Percentiles rank a stretch among this genome's conserved stretches.
Evolutionary conservation across 2,888 invertebrate genomes (phyloP).

Genomic region (Epirrita christyi): DNA sequence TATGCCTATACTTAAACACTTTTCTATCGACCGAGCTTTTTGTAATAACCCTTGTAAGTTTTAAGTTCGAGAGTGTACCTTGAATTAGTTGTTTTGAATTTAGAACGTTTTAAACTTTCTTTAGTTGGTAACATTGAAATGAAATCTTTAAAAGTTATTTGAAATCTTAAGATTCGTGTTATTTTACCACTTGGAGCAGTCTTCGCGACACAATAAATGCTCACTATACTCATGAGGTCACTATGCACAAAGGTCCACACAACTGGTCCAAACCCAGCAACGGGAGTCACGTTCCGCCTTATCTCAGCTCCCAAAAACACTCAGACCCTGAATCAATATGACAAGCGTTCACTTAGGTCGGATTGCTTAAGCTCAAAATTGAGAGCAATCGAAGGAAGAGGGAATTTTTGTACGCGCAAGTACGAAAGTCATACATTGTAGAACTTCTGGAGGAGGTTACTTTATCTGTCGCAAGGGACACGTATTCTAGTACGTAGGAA

Average conservation of each 20-base stretch:
- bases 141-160: too few species aligned
- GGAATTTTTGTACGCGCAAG: constrained; percentile 31
- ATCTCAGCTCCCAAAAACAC: constrained; percentile 75
- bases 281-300: constrained; percentile 70
- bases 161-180: too few species aligned
- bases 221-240: neutral
- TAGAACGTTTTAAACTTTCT: too few species aligned
- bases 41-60: too few species aligned
- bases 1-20: constrained; percentile 13
- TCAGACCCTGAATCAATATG: constrained; percentile 73
- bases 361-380: constrained; percentile 64
- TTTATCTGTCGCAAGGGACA: constrained; percentile 28
- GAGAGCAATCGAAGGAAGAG: constrained; percentile 49
- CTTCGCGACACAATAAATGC: neutral
- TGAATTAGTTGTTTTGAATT: too few species aligned
- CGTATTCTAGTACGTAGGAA: constrained; percentile 20
- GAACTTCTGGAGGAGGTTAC: constrained; percentile 28
- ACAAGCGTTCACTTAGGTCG: constrained; percentile 67
- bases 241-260: constrained; percentile 59
- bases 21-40: constrained; percentile 15
- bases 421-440: constrained; percentile 31
- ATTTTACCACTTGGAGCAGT: neutral
- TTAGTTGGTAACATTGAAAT: too few species aligned
- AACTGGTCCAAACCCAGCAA: constrained; percentile 57
- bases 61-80: too few species aligned